phyloP scores from a whole-genome alignment of 2,888 invertebrate species.

The Artemia sinica region DNA sequence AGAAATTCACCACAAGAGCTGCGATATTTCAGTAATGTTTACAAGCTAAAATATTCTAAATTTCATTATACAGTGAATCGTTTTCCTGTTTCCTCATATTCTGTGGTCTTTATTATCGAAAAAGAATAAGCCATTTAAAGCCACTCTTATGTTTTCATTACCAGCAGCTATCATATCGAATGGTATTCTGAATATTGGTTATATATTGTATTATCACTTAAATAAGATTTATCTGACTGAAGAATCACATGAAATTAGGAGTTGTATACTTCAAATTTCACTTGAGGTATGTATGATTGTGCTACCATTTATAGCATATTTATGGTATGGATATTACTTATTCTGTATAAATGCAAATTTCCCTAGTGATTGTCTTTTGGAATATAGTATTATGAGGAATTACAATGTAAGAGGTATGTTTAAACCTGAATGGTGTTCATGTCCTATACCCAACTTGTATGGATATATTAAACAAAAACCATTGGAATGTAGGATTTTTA shows the following conservation, averaged over 20 bases:
- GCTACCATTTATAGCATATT: too few relatives aligned
- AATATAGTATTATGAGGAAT: slow-evolving; percentile 31
- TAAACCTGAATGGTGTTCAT: slow-evolving; percentile 33
- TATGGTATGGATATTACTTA: slow-evolving; percentile 42
- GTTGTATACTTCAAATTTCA: too few relatives aligned
- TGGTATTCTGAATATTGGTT: too few relatives aligned
- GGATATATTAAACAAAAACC: slow-evolving; percentile 68
- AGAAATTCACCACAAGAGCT: slow-evolving; percentile 54
- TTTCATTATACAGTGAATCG: slow-evolving; percentile 79
- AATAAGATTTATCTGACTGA: too few relatives aligned
- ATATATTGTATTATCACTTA: too few relatives aligned
- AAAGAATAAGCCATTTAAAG: slow-evolving; percentile 13
- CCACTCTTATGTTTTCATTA: slow-evolving; percentile 35
- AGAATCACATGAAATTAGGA: too few relatives aligned
- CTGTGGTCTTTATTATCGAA: slow-evolving; percentile 40
- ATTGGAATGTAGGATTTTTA: slow-evolving; percentile 88
- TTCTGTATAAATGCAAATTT: slow-evolving; percentile 29
- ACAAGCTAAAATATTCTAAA: slow-evolving; percentile 89
- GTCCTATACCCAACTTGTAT: slow-evolving; percentile 47
- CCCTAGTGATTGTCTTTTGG: slow-evolving; percentile 21
- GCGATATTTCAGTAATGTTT: slow-evolving; percentile 71
- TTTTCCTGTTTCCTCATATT: slow-evolving; percentile 65
- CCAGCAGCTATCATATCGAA: slow-evolving; percentile 54
- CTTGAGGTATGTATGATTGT: too few relatives aligned
- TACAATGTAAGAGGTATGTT: slow-evolving; percentile 20